Conservation (phyloP, 1,140 invertebrate species). For the Anastatus disparis region DNA sequence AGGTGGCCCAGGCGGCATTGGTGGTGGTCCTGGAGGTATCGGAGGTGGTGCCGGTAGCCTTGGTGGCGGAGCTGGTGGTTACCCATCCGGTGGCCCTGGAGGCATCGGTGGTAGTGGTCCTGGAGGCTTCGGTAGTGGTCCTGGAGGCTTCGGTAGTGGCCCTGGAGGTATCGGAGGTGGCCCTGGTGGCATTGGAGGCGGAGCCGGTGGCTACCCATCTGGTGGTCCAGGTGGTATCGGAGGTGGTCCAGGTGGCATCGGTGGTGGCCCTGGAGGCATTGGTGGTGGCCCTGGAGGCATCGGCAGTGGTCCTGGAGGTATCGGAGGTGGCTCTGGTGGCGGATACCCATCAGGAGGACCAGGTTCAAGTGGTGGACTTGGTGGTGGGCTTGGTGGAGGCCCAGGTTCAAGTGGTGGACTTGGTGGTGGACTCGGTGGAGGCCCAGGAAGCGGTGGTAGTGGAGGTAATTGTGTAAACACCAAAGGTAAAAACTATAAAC, state of each 20-base stretch:
- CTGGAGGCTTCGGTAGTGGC: conserved; percentile 45
- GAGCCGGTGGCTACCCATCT: conserved; percentile 43
- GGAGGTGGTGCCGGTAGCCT: too few species aligned
- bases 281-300: conserved; percentile 66
- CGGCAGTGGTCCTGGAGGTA: conserved; percentile 44
- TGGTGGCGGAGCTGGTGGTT: conserved; percentile 44
- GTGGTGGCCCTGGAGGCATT: conserved; percentile 85
- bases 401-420: too few species aligned
- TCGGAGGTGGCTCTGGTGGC: conserved; percentile 38
- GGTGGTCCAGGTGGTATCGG: conserved; percentile 22
- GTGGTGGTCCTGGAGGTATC: conserved; percentile 41
- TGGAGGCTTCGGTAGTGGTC: conserved; percentile 17
- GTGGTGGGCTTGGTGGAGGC: conserved; percentile 41
- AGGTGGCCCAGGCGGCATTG: conserved; percentile 22
- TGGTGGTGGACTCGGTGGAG: conserved; percentile 43
- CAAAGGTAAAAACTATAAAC: neutral
- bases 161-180: conserved; percentile 13
- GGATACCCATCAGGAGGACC: conserved; percentile 38
- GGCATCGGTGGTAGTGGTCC: conserved; percentile 33
- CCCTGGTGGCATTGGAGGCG: conserved; percentile 41
- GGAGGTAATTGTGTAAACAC: conserved; percentile 21
- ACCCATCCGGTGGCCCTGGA: conserved; percentile 42
- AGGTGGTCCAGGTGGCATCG: conserved; percentile 3
- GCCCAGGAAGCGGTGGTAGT: conserved; percentile 39
- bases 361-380: conserved; percentile 12